Base-by-base conservation (phyloP, 2,888 invertebrate genomes). In the Drosophila mettleri region DNA sequence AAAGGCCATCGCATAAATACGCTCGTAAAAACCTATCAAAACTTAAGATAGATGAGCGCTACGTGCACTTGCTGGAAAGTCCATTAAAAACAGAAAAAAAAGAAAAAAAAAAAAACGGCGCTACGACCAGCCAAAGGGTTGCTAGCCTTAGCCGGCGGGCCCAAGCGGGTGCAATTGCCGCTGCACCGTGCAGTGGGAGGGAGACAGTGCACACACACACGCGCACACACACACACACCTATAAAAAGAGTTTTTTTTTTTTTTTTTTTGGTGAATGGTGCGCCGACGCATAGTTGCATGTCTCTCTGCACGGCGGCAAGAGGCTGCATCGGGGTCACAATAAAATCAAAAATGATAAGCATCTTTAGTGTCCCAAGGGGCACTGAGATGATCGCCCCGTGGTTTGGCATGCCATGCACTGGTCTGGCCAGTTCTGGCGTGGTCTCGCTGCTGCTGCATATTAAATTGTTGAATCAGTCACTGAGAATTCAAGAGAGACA, bases 381-480 rank as follows among this genome's bases (percentile, higher is more conserved):
- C 67, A 75, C 38, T 54, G 61, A 69, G 76, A 76, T 75, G 72
- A 75, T 75, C 75, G 51, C 63, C 68, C 48, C 55, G 10, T 54
- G 33, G 24, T 24, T 33, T 31, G 22, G 24, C 22, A 29, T 18
- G 43, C 41, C 16, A 20, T 27, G 41, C 31, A 8, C 33, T 9
- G 16, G 9, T 2, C 22, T 45, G 46, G 20, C 10, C n/a, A 33
- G 31, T 6, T 36, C 18, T 29, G 14, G 45, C 57, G 9, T 49
- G 39, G 22, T 34, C 20, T 18, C 52, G 34, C 60, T 24, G 49
- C 70, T 62, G 89, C 86, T 90, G 89, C 89, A 91, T 91, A 91
- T 90, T 90, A 91, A 91, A 91, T 80, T 87, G 83, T 83, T 82
- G 84, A 76, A 84, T 79, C 85, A 82, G 74, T 76, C 69, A 79